Percentiles rank a stretch among this genome's conserved stretches.
These are phyloP conservation scores for Serripes groenlandicus DNA, from an alignment of 2,888 invertebrate species.

Conservation along the genomic window DNA sequence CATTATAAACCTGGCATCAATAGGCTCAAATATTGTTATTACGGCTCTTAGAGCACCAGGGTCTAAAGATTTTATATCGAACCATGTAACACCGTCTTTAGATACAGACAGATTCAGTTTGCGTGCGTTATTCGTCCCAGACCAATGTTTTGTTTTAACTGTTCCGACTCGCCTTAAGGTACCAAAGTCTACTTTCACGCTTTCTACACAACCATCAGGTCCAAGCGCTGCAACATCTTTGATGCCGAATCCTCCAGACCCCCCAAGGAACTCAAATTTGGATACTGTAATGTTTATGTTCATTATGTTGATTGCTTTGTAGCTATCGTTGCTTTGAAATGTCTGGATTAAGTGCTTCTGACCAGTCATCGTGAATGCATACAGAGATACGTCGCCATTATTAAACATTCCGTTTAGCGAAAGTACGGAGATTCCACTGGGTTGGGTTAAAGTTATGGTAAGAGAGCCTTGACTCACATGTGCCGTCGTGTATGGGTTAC, in stretches of 20 bases:
- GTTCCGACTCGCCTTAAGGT: slow-evolving; percentile 46
- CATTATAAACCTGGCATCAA: slow-evolving; percentile 53
- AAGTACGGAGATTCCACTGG: slow-evolving; percentile 41
- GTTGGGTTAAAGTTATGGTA: slow-evolving; percentile 32
- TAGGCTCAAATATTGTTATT: slow-evolving; percentile 49
- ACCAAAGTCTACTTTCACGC: slow-evolving; percentile 67
- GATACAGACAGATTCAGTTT: slow-evolving; percentile 62
- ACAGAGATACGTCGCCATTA: slow-evolving; percentile 16
- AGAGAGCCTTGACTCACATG: slow-evolving; percentile 40
- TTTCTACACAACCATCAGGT: slow-evolving; percentile 60
- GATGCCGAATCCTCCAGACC: slow-evolving; percentile 52
- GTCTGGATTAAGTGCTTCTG: slow-evolving; percentile 25
- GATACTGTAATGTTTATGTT: slow-evolving; percentile 34
- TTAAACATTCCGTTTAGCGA: slow-evolving; percentile 66
- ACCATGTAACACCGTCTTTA: slow-evolving; percentile 59
- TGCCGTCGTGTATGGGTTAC: slow-evolving; percentile 49
- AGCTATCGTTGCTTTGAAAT: slow-evolving; percentile 56
- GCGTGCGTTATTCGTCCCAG: slow-evolving; percentile 57
- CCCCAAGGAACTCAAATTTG: slow-evolving; percentile 49
- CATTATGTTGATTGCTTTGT: slow-evolving; percentile 55
- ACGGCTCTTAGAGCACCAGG: slow-evolving; percentile 69
- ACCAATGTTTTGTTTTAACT: slow-evolving; percentile 70
- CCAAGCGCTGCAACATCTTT: slow-evolving; percentile 69
- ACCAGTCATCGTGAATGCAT: not conserved
- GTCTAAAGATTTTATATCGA: slow-evolving; percentile 43